A percentile compares a stretch with the other conserved stretches of the same genome.
Conservation (phyloP, 2,113 vertebrate genomes). For the Platysternon megacephalum region DNA sequence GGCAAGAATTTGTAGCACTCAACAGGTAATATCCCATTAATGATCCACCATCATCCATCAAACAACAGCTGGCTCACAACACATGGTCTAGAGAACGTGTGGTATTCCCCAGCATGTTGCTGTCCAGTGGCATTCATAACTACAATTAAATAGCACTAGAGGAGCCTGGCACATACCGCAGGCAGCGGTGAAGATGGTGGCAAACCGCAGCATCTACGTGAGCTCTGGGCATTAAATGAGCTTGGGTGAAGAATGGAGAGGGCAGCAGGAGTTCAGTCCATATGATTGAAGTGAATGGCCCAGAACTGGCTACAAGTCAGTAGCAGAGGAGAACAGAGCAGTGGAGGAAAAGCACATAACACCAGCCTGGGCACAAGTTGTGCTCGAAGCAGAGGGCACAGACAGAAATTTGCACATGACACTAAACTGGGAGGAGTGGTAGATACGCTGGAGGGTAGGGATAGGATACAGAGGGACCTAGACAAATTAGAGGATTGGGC, state of each 20-base stretch:
- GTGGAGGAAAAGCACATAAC: too few species aligned
- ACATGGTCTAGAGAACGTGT: not conserved
- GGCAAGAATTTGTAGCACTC: not conserved
- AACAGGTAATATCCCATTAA: not conserved
- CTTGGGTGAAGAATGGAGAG: not conserved
- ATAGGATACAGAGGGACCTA: too few species aligned
- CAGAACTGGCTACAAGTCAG: not conserved
- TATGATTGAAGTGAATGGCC: not conserved
- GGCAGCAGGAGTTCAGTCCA: not conserved
- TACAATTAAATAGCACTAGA: not conserved
- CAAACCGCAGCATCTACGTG: not conserved
- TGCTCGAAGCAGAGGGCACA: too few species aligned
- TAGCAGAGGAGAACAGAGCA: too few species aligned
- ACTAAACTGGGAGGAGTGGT: too few species aligned
- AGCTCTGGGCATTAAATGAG: not conserved
- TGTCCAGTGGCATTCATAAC: not conserved
- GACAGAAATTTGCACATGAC: too few species aligned
- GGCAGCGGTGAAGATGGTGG: not conserved
- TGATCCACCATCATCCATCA: not conserved
- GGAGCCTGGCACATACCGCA: not conserved
- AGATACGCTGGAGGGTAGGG: too few species aligned
- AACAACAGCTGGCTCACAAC: not conserved
- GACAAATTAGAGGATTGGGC: too few species aligned
- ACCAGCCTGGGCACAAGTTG: too few species aligned
- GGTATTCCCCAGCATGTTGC: not conserved